Evolutionary conservation across 2,113 vertebrate genomes (phyloP), one percentile per base, ranked within the genome.

Genomic region (Notarius quadriscutis): DNA sequence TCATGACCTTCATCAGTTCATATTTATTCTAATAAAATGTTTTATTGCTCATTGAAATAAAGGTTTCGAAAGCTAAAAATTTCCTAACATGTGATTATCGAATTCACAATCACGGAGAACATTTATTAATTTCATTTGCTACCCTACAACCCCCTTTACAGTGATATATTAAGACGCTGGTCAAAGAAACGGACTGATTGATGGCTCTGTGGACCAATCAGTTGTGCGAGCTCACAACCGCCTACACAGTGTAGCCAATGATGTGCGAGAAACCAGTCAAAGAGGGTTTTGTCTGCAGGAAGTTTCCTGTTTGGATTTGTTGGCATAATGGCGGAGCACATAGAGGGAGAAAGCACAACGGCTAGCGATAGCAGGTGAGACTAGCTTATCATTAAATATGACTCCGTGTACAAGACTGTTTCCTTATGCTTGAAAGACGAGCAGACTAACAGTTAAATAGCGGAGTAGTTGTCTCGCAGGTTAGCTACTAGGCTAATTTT

Each of bases 281-380:
- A 67, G 86, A 87, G 91, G 92, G 90, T 91, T 94, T 92, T 91
- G 78, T 87, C 12, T 8, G 53, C 91, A 92, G 94, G 93, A 94
- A 94, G 94, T 92, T 93, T 91, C 91, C 92, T 94, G 79, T 83
- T 81, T 84, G 60, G 80, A 87, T 83, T 86, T 86, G 41, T 80
- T 84, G 83, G n/a, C 58, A 93, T 94, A 95, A 96, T 96, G 95
- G 95, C 95, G 95, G 95, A 96, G 83, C 94, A 95, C 91, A 88
- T 91, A 88, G 95, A 96, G 57, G 94, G 87, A 91, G 95, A 96
- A 88, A 90, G 88, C 90, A 91, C 94, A 87, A 93, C 93, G 34
- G 94, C 95, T 91, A 93, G 84, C 93, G 95, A 95, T 74, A 95
- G 94, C 94, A 95, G 95, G 95, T 96, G 86, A 94, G 94, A 87